Base-by-base conservation (phyloP, 1,140 invertebrate genomes). In the Drosophila kurseongensis region DNA sequence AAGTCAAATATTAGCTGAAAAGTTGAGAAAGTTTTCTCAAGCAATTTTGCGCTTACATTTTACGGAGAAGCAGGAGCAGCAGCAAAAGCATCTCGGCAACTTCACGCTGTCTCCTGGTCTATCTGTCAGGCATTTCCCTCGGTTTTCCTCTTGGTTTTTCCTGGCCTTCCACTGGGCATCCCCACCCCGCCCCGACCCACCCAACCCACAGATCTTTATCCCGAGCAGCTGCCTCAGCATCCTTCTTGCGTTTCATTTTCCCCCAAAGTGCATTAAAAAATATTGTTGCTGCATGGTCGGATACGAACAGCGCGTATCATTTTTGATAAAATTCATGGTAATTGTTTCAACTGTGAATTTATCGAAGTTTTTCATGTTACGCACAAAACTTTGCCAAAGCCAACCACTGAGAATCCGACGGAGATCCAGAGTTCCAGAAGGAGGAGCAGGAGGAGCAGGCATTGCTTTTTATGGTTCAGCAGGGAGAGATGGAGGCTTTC, bases 311-410 rank as follows among this genome's bases (percentile, higher is more conserved):
- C 76, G 83, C 85, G 85, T 89, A 89, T 89, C 84, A 90, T 89
- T 89, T 89, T 90, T 90, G 84, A 89, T 89, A 89, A 89, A 89
- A 89, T 89, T 89, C 84, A 89, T 89, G 84, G 84, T 89, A 89
- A 89, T 89, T 89, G 84, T 89, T 89, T 89, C 84, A 89, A 90
- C 85, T 90, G 85, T 90, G 85, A 89, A 90, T 84, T 89, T 89
- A 89, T 89, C 85, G 80, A 90, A 90, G 80, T 89, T 89, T 90
- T 89, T 79, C 83, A 88, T 89, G 83, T 83, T 83, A 89, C 83
- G 84, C 83, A 89, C 84, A 89, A 88, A 88, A 68, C 86, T 86
- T 88, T 76, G 62, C 52, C 61, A 67, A 66, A 76, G 62, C 73
- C 52, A 72, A 71, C 54, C 52, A 23, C 72, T 42, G 67, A 62